Percentiles rank a stretch among this genome's conserved stretches.
Conservation (phyloP, 2,888 invertebrate genomes). For the Acrocyrtus sp. region DNA sequence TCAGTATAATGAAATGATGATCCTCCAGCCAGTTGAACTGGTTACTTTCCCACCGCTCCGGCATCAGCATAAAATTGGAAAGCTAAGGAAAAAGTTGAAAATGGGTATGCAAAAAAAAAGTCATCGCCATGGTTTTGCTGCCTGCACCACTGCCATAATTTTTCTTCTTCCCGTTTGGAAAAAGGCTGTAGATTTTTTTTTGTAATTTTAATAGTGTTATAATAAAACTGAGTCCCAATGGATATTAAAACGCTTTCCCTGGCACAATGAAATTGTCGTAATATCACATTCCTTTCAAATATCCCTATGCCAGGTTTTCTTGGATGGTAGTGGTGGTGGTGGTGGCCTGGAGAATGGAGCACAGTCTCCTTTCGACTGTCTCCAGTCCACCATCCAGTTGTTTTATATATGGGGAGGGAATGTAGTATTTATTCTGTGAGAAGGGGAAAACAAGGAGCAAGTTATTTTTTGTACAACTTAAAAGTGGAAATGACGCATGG, state of each 20-base stretch:
- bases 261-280: constrained; percentile 39
- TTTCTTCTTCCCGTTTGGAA: neutral
- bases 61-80: neutral
- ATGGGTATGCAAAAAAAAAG: too few species aligned
- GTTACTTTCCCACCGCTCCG: neutral
- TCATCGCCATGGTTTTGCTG: too few species aligned
- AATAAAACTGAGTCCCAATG: constrained; percentile 47
- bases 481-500: neutral
- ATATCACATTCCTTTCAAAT: neutral
- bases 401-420: neutral
- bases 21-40: neutral
- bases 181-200: neutral
- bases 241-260: constrained; percentile 47
- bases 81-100: too few species aligned
- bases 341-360: too few species aligned
- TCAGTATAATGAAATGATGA: neutral
- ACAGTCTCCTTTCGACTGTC: neutral
- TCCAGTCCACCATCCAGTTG: neutral
- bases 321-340: neutral
- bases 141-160: neutral
- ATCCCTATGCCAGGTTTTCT: neutral
- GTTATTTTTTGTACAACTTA: neutral
- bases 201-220: constrained; percentile 35
- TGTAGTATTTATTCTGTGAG: neutral
- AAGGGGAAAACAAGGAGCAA: neutral